These are phyloP conservation scores for rabbit (Oryctolagus cuniculus) DNA, from an alignment of 2,113 vertebrate genomes.

Conservation along the genomic window DNA sequence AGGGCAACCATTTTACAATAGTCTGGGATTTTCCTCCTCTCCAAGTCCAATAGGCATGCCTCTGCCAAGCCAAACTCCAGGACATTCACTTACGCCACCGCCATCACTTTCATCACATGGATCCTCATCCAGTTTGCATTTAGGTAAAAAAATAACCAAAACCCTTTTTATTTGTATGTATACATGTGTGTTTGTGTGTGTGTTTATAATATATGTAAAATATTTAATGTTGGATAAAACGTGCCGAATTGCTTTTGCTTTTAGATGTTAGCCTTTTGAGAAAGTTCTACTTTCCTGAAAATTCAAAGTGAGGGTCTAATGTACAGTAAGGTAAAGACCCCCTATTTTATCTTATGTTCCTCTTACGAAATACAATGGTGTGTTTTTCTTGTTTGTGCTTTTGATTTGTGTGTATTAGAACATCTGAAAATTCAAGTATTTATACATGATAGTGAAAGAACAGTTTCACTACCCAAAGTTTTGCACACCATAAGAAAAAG, in stretches of 20 bases:
- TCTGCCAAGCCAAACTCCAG: constrained; percentile 95
- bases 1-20: constrained; percentile 98
- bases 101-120: constrained; percentile 98
- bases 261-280: constrained; percentile 79
- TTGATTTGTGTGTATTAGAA: constrained; percentile 82
- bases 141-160: constrained; percentile 91
- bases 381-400: constrained; percentile 84
- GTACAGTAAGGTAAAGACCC: constrained; percentile 83
- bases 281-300: constrained; percentile 76
- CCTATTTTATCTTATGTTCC: constrained; percentile 73
- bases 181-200: constrained; percentile 88
- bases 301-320: constrained; percentile 80
- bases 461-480: constrained; percentile 68
- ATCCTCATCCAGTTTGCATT: constrained; percentile 98
- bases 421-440: constrained; percentile 74
- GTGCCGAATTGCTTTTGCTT: constrained; percentile 88
- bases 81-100: constrained; percentile 98
- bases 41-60: constrained; percentile 98
- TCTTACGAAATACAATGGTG: constrained; percentile 79
- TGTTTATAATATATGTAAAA: constrained; percentile 90
- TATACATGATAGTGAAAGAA: constrained; percentile 70
- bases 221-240: constrained; percentile 90
- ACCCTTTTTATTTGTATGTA: constrained; percentile 91
- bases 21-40: constrained; percentile 98
- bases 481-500: constrained; percentile 64